Conservation (phyloP, 2,113 vertebrate species). For the Nyctibius bracteatus region DNA sequence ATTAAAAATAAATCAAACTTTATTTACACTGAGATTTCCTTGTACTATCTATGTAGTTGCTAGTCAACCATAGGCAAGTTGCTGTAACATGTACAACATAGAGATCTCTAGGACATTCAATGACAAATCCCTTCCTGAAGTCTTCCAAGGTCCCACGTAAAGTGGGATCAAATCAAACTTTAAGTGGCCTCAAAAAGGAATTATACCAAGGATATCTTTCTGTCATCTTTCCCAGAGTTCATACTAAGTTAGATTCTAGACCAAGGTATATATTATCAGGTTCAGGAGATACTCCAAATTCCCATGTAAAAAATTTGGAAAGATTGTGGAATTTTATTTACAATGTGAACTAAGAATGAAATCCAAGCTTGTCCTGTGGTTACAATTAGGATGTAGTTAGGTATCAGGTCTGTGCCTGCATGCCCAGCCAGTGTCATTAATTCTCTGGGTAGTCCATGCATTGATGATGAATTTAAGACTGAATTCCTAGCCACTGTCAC, state of each 20-base stretch:
- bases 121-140: neutral
- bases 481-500: neutral
- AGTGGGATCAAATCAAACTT: neutral
- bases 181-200: neutral
- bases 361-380: neutral
- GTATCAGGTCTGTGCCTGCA: neutral
- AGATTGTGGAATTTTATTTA: neutral
- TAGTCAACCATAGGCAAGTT: neutral
- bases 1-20: neutral
- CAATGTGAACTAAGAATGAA: neutral
- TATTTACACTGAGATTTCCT: neutral
- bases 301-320: neutral
- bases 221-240: neutral
- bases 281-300: neutral
- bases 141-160: neutral
- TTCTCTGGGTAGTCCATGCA: neutral
- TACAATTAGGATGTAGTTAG: neutral
- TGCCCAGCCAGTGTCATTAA: neutral
- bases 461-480: neutral
- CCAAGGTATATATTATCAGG: neutral
- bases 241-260: neutral
- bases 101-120: neutral
- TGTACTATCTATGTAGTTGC: neutral
- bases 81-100: neutral
- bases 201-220: neutral